These are phyloP conservation scores for Toxotes jaculatrix DNA, from an alignment of 2,113 vertebrate genomes.

Conservation along the genomic window DNA sequence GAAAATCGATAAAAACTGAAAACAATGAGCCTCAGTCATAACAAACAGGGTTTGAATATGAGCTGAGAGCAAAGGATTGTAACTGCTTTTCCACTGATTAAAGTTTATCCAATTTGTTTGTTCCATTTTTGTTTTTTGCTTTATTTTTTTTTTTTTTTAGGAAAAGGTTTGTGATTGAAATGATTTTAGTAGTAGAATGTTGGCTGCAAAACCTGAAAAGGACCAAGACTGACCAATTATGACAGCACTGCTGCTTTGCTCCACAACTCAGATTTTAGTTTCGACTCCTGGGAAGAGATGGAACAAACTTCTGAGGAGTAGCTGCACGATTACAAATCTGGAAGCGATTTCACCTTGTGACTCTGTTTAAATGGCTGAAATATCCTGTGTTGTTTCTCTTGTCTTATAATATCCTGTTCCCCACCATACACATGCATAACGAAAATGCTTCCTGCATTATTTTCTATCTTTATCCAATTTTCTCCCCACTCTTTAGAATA, in stretches of 20 bases:
- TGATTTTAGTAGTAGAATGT: background rate
- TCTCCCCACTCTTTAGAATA: slow-evolving; percentile 37
- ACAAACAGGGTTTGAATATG: background rate
- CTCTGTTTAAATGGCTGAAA: slow-evolving; percentile 1
- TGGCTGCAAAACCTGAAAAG: background rate
- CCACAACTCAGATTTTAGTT: background rate
- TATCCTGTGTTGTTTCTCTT: slow-evolving; percentile 10
- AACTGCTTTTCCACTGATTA: background rate
- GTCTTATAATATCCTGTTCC: background rate
- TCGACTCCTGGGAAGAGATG: background rate
- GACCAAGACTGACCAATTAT: background rate
- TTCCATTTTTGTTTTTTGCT: background rate
- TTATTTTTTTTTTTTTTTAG: background rate
- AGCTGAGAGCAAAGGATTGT: background rate
- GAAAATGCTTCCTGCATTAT: slow-evolving; percentile 32
- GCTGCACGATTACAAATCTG: background rate
- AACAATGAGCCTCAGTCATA: background rate
- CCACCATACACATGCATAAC: slow-evolving; percentile 1
- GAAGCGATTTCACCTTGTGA: background rate
- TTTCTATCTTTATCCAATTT: slow-evolving; percentile 49
- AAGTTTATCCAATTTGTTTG: background rate
- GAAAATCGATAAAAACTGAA: background rate
- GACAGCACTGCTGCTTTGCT: background rate
- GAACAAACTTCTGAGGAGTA: background rate
- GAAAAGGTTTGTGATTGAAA: background rate